Evolutionary conservation across 2,797 vertebrate genomes (phyloP).

Genomic region (Eulemur mongoz): DNA sequence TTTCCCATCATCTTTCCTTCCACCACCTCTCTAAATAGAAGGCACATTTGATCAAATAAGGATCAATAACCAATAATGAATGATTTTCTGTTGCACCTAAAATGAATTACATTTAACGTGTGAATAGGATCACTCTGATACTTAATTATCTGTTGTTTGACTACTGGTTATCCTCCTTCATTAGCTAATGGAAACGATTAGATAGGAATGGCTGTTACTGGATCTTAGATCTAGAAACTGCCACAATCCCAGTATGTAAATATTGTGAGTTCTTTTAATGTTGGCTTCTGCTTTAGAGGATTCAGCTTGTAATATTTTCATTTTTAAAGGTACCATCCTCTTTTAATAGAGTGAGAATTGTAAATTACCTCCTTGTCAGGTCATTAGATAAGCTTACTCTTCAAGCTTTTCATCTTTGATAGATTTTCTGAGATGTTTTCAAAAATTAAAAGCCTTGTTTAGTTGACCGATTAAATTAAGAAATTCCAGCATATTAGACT

Average conservation of each 20-base stretch:
- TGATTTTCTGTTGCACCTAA: constrained; percentile 57
- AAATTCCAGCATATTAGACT: not conserved
- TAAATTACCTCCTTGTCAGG: constrained; percentile 54
- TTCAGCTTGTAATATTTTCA: constrained; percentile 32
- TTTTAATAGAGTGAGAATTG: constrained; percentile 65
- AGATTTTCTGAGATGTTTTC: not conserved
- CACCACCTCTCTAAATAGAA: not conserved
- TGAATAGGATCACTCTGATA: constrained; percentile 45
- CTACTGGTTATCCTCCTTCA: constrained; percentile 53
- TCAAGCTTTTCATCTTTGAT: constrained; percentile 32
- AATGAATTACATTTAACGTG: constrained; percentile 60
- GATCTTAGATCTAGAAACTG: constrained; percentile 56
- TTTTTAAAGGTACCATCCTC: constrained; percentile 19
- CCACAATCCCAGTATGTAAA: not conserved
- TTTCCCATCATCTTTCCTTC: not conserved
- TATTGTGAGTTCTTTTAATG: not conserved
- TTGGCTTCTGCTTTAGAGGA: constrained; percentile 51
- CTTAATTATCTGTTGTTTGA: constrained; percentile 69
- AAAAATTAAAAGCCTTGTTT: not conserved
- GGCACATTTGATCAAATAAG: constrained; percentile 63
- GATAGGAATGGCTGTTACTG: constrained; percentile 35
- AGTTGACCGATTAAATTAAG: not conserved
- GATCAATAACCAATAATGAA: constrained; percentile 29
- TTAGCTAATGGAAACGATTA: constrained; percentile 62
- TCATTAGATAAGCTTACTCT: not conserved